A percentile compares a stretch with the other conserved stretches of the same genome.
Evolutionary conservation across 2,888 invertebrate genomes (phyloP).

Genomic region (Tholera decimalis): DNA sequence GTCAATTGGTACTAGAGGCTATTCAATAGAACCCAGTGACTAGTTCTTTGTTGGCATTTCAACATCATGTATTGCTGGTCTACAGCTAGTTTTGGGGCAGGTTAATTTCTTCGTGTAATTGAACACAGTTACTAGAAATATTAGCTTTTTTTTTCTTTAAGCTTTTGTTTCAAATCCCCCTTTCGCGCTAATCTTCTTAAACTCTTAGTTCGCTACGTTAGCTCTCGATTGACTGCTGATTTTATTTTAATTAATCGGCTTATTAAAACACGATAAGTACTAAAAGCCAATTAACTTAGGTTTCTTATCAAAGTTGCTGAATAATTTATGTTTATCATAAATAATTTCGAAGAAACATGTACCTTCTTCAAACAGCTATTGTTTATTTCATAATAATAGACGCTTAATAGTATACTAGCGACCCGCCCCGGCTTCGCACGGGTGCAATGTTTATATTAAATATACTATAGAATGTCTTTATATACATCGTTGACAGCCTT

Average conservation of each 20-base stretch:
- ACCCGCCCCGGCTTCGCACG: no score
- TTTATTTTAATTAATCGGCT: slow-evolving; percentile 31
- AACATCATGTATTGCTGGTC: background rate
- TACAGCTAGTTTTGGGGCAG: background rate
- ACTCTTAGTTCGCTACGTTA: slow-evolving; percentile 5
- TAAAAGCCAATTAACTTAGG: slow-evolving; percentile 22
- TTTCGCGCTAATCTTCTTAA: slow-evolving; percentile 11
- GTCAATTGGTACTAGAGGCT: slow-evolving; percentile 23
- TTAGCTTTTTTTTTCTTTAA: background rate
- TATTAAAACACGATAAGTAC: slow-evolving; percentile 10
- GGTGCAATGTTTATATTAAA: no score
- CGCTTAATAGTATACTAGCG: no score
- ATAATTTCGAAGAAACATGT: slow-evolving; percentile 3
- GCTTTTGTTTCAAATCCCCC: background rate
- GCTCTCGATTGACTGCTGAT: background rate
- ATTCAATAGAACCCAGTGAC: slow-evolving; percentile 32
- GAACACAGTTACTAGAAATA: background rate
- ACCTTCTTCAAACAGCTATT: background rate
- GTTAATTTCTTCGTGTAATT: background rate
- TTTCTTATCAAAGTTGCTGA: slow-evolving; percentile 6
- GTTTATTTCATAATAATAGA: slow-evolving; percentile 10
- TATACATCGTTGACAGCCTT: no score
- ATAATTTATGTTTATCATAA: slow-evolving; percentile 2
- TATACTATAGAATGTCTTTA: no score
- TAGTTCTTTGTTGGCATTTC: slow-evolving; percentile 18